Evolutionary conservation across 2,888 invertebrate species (phyloP), one percentile per base, ranked within the genome.

Genomic region (Chloroclysta siterata): DNA sequence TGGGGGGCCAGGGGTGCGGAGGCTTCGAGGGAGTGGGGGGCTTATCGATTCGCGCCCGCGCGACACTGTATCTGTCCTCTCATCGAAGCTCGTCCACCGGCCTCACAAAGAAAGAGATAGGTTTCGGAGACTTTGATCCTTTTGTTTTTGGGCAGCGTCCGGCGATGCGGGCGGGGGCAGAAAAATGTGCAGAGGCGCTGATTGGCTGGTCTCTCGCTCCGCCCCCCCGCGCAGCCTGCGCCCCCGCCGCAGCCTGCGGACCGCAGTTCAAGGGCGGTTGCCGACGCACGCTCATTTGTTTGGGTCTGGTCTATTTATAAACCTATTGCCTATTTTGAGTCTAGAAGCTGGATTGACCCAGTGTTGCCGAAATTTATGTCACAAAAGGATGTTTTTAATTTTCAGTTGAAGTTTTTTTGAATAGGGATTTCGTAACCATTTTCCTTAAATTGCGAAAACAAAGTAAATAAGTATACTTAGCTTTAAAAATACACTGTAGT

Each of bases 91-190:
- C 90, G 90, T 80, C 89, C 81, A 87, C 87, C 80, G 85, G 89
- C 90, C 89, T 83, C 91, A 93, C 92, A 93, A 91, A 92, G 92
- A 93, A 92, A 93, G 92, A 93, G 93, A 93, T 93, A 91, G 93
- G 91, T 92, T 92, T 91, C 92, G 90, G 88, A 88, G 91, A 90
- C 90, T 92, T 91, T 92, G 93, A 92, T 91, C 92, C 93, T 92
- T 92, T 93, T 93, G 93, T 93, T 93, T 93, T 92, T 92, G 93
- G 93, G 93, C 91, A 93, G 91, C 90, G 93, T 92, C 93, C 92
- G 90, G 92, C 88, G 88, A 83, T 83, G 85, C 90, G 90, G 92
- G 91, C 89, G 91, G 91, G 90, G 90, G 91, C 88, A 87, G 89
- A 91, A 92, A 92, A 93, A 91, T 90, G 87, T 85, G 85, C 85